These are phyloP conservation scores for Muscicapa comitata DNA, from an alignment of 2,797 vertebrate species.

Conservation along the genomic window DNA sequence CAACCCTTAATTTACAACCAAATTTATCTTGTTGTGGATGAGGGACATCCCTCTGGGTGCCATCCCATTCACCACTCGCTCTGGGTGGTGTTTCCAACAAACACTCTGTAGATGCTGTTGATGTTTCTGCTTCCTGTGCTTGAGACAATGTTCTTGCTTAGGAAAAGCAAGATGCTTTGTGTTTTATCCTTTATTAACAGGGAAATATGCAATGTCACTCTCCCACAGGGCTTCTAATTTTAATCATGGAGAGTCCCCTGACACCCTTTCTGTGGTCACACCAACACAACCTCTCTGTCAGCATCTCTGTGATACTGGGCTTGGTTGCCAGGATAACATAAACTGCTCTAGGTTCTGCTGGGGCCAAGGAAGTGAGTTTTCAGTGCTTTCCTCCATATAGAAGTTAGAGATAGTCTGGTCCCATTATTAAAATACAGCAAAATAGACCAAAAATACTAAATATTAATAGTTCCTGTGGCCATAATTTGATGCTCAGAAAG, in stretches of 20 bases:
- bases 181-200: not conserved
- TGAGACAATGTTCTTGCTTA: not conserved
- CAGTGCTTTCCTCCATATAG: not conserved
- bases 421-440: not conserved
- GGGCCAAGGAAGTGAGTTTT: not conserved
- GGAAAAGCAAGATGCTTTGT: not conserved
- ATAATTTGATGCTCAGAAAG: not conserved
- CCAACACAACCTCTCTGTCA: not conserved
- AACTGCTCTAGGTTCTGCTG: not conserved
- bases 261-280: not conserved
- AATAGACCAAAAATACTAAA: not conserved
- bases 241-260: not conserved
- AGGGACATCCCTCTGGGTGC: not conserved
- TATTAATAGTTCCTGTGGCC: not conserved
- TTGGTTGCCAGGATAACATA: not conserved
- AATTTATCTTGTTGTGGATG: fast-evolving
- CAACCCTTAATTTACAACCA: not conserved
- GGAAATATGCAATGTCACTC: fast-evolving
- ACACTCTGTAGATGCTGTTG: fast-evolving
- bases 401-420: not conserved
- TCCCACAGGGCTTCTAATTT: not conserved
- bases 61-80: fast-evolving
- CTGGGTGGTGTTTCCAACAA: not conserved
- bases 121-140: not conserved
- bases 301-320: not conserved